Evolutionary conservation across 1,140 invertebrate species (phyloP), one percentile per base, ranked within the genome.

Genomic region (Pogonomyrmex barbatus): DNA sequence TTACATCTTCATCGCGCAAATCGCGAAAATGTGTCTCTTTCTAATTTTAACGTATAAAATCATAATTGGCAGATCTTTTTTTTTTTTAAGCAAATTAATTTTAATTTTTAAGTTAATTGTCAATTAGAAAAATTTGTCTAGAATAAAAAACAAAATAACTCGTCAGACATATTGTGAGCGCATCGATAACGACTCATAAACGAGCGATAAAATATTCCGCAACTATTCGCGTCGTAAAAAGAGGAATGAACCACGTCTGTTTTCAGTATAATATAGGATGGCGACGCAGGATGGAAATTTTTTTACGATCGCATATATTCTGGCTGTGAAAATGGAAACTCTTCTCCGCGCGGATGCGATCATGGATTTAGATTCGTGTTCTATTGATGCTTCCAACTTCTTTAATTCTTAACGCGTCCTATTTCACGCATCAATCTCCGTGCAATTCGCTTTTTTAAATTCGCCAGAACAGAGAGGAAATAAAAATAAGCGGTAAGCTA

Each of bases 141-240:
- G 12, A 17, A 54, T 68, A 52, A 68, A 14, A n/a, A 62, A 77
- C 14, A 36, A 78, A 63, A 10, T 54, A 39, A 68, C 8, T 5
- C 4, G 12, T 79, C 24, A 6, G 30, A 33, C 62, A 52, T 5
- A 33, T 52, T 39, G 30, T n/a, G 30, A 8, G 47, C 33, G 45
- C 45, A 65, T 47, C 2, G 24, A 1, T n/a, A 24, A 68, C 9
- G 14, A 54, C n/a, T 52, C 45, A 63, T 24, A 63, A 77, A 62
- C 4, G 17, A 42, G 9, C 45, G 39, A 4, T 42, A 81, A 68
- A 81, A 68, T 10, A 2, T 42, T 33, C 24, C 47, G 14, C n/a
- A 12, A 30, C 10, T n/a, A 52, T 68, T 67, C 68, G 39, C n/a
- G 47, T 56, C 77, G 33, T 54, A 39, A 79, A 68, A 52, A 52